These are phyloP conservation scores for Paguma larvata DNA, from an alignment of 2,797 vertebrate genomes.

Conservation along the genomic window DNA sequence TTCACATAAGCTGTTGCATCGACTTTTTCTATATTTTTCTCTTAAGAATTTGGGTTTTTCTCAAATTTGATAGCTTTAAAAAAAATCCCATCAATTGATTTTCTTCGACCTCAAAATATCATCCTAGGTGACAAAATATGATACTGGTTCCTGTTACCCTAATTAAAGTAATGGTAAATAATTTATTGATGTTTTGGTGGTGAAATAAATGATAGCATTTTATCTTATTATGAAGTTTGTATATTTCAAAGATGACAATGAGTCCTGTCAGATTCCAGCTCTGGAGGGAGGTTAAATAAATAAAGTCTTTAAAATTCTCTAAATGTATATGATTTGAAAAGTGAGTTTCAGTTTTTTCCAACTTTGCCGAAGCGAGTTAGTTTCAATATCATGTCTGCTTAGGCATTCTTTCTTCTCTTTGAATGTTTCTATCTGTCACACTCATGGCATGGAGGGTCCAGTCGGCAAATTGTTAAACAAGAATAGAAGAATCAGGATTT, in stretches of 20 bases:
- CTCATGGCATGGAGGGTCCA: neutral
- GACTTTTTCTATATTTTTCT: neutral
- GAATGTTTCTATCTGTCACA: neutral
- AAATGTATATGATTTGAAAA: neutral
- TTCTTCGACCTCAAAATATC: neutral
- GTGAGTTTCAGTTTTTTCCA: no score
- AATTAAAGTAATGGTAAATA: neutral
- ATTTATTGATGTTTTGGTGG: neutral
- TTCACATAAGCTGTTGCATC: neutral
- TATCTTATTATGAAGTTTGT: neutral
- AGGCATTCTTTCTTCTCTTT: neutral
- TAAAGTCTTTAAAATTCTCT: neutral
- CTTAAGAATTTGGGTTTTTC: neutral
- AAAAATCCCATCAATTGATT: neutral
- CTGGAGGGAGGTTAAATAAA: neutral
- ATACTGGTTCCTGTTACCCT: neutral
- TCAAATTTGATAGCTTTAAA: neutral
- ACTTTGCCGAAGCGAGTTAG: neutral
- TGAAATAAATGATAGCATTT: neutral
- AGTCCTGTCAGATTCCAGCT: neutral
- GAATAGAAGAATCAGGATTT: neutral
- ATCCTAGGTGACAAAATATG: neutral
- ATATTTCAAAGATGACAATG: neutral
- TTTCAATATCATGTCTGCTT: neutral
- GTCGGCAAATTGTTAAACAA: neutral